phyloP scores from a whole-genome alignment of 2,797 vertebrate genomes.

The Brachymystax lenok region DNA sequence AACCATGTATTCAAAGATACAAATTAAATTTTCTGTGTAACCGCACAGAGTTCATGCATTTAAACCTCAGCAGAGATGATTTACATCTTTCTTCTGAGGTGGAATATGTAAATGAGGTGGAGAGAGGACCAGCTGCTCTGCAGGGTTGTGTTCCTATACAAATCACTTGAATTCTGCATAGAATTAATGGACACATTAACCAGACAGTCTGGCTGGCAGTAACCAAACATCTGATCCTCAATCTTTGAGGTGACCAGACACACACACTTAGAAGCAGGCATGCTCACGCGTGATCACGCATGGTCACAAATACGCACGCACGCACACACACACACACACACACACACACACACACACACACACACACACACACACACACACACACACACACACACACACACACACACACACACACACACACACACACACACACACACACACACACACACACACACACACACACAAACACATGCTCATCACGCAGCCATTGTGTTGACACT shows the following conservation, averaged over 20 bases:
- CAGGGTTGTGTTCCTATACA: conserved; percentile 15
- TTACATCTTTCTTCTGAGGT: conserved; percentile 36
- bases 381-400: neutral
- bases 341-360: neutral
- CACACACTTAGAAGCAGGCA: neutral
- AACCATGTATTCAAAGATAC: conserved; percentile 29
- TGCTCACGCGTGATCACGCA: neutral
- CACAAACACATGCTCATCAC: neutral
- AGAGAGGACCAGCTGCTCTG: neutral
- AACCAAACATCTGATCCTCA: conserved; percentile 22
- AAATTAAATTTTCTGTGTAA: conserved; percentile 22
- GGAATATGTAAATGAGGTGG: conserved; percentile 24
- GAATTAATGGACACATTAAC: conserved; percentile 57
- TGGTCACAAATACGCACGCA: neutral
- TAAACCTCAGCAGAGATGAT: conserved; percentile 9
- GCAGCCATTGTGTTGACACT: neutral
- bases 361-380: neutral
- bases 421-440: neutral
- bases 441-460: neutral
- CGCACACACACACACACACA: neutral
- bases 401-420: neutral
- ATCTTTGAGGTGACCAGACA: conserved; percentile 4
- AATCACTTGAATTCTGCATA: conserved; percentile 36
- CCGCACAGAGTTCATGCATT: conserved; percentile 17
- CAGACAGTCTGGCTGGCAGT: conserved; percentile 23